Conservation (phyloP, 2,113 vertebrate species). For the Cyphomyrus plagiostoma region DNA sequence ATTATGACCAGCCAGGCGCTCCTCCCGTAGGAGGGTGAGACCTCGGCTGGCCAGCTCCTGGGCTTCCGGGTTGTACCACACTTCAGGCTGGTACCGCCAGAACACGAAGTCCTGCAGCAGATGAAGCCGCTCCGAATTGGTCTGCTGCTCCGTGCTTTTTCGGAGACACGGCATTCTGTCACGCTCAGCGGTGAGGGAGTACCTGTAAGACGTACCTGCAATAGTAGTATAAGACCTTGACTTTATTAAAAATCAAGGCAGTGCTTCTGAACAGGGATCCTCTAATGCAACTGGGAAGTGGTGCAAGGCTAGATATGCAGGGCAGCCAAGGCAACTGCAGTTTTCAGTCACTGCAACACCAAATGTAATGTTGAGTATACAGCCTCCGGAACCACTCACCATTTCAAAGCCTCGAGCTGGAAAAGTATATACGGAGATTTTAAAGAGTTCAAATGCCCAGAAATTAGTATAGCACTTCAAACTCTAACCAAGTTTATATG, state of each 20-base stretch:
- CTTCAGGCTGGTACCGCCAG: too few species aligned
- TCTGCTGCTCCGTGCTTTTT: too few species aligned
- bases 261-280: not conserved
- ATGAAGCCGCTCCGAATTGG: too few species aligned
- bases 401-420: not conserved
- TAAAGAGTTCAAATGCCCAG: not conserved
- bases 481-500: slow-evolving; percentile 19
- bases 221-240: not conserved
- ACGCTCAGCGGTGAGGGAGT: too few species aligned
- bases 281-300: not conserved
- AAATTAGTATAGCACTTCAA: not conserved
- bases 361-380: not conserved
- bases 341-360: not conserved
- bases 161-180: too few species aligned
- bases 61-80: too few species aligned
- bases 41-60: too few species aligned
- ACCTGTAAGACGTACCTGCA: not conserved
- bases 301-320: not conserved
- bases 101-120: too few species aligned
- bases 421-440: not conserved
- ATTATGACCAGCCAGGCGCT: too few species aligned
- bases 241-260: not conserved
- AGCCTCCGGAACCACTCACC: not conserved
- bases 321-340: not conserved
- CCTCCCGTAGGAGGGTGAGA: too few species aligned